Evolutionary conservation across 2,113 vertebrate species (phyloP), one percentile per base, ranked within the genome.

Genomic region (Micromys minutus): DNA sequence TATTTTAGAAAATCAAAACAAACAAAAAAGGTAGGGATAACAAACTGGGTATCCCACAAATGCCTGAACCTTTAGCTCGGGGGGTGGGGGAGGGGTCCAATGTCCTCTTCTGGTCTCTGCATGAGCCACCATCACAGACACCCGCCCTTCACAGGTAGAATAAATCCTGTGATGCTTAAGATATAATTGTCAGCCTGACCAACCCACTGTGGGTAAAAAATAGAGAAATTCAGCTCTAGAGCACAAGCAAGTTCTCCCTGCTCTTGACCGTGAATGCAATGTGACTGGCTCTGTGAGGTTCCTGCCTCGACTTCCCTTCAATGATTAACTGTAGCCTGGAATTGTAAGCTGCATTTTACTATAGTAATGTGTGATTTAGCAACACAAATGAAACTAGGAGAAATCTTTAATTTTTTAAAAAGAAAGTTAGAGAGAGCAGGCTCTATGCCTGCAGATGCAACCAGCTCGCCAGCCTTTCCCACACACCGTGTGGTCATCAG

Each of bases 391-490:
- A 85, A 85, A 85, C 16, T 63, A 42, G 59, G 65, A 47, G 39
- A 65, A 85, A 65, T 47, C 61, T 85, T 65, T 34, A 85, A 6
- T 12, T 34, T 81, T 39, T 45, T 75, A 11, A 31, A 63, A 45
- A 29, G 19, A n/a, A n/a, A n/a, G n/a, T n/a, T 3, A 42, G 47
- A 12, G n/a, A 29, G 9, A 79, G 50, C 50, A 21, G 39, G n/a
- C 39, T 4, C 1, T 8, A 8, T 8, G 29, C 42, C 4, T 36
- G 17, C 11, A 3, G 50, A 9, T 9, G 19, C 6, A 3, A 36
- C 22, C 0, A 45, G 55, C 36, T n/a, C 57, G 42, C 7, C 71
- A 95, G 93, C 10, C 0, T 15, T 90, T 88, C 8, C 65, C 63
- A 39, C 71, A 3, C 93, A 89, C 83, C 1, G 59, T 3, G 34